Base-by-base conservation (phyloP, 2,888 invertebrate species). In the Hermaeophaga mercurialis region DNA sequence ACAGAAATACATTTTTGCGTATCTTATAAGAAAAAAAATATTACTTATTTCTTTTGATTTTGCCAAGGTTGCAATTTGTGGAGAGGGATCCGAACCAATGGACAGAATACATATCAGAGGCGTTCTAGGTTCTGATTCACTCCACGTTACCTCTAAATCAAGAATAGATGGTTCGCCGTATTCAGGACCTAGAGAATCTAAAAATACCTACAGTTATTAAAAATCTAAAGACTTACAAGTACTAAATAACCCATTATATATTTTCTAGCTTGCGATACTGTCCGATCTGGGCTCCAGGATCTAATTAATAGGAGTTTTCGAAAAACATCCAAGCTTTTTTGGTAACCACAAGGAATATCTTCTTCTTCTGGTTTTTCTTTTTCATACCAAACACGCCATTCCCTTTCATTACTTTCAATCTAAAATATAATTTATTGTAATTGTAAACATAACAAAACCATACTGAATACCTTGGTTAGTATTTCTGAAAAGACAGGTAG, bases 31-130 rank as follows among this genome's bases (percentile, higher is more conserved):
- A 77, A n/a, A n/a, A n/a, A n/a, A n/a, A n/a, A n/a, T n/a, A 85
- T 82, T 80, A 94, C 94, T 83, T 54, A 91, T 89, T 68, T 89
- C 88, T 78, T 91, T 91, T 48, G 86, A 80, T 79, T 96, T 96
- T 1, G 96, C 94, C 43, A 96, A 78, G 7, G 84, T 80, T 33
- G 90, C 89, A 62, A 97, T 94, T 80, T 96, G 94, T 7, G 92
- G 89, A n/a, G 96, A 95, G 1, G 97, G 97, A 80, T 97, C 97
- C 0, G 96, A 96, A 1, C 97, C 96, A 69, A 94, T 95, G 0
- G 96, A 95, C 12, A 97, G 80, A 66, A 97, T 89, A 70, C 96
- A 96, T 65, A 96, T 89, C 15, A 97, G 84, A 0, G 97, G 97
- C 0, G 91, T 88, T 22, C 90, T 82, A 1, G 90, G 88, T 74